phyloP scores from a whole-genome alignment of 2,888 invertebrate genomes.

The Napeogenes sylphis region DNA sequence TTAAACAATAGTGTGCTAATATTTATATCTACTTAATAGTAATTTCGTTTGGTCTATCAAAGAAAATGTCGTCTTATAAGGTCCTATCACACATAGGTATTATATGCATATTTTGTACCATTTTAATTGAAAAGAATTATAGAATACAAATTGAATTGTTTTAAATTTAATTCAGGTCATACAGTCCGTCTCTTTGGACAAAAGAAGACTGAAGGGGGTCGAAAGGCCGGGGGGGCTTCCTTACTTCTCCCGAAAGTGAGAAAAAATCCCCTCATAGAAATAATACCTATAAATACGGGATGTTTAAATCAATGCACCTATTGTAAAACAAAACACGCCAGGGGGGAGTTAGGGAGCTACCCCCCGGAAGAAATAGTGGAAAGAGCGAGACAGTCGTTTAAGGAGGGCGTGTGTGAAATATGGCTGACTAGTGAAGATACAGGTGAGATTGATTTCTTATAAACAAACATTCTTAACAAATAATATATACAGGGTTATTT shows the following conservation, averaged over 20 bases:
- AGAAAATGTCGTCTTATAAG: too few species aligned
- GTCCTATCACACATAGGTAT: too few species aligned
- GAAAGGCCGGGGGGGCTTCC: conserved; percentile 91
- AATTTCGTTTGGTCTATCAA: too few species aligned
- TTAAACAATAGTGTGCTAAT: not conserved
- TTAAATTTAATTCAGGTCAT: conserved; percentile 69
- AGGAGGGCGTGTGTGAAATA: conserved; percentile 95
- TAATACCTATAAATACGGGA: conserved; percentile 96
- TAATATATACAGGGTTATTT: too few species aligned
- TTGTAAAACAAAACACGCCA: conserved; percentile 98
- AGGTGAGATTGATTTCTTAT: conserved; percentile 65
- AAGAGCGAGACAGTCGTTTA: conserved; percentile 90
- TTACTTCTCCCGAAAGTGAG: conserved; percentile 94
- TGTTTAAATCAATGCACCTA: conserved; percentile 99
- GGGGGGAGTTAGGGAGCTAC: conserved; percentile 98
- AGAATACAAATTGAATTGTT: not conserved
- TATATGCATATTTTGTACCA: not conserved
- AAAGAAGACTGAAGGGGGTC: conserved; percentile 87
- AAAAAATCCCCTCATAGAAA: conserved; percentile 97
- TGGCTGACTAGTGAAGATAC: conserved; percentile 99
- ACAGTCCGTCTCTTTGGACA: conserved; percentile 85
- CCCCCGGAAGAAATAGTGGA: conserved; percentile 92
- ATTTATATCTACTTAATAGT: too few species aligned
- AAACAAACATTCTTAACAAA: too few species aligned
- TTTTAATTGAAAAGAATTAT: not conserved